These are phyloP conservation scores for Hypotaenidia philippensis DNA, from an alignment of 2,797 vertebrate genomes.

Conservation along the genomic window DNA sequence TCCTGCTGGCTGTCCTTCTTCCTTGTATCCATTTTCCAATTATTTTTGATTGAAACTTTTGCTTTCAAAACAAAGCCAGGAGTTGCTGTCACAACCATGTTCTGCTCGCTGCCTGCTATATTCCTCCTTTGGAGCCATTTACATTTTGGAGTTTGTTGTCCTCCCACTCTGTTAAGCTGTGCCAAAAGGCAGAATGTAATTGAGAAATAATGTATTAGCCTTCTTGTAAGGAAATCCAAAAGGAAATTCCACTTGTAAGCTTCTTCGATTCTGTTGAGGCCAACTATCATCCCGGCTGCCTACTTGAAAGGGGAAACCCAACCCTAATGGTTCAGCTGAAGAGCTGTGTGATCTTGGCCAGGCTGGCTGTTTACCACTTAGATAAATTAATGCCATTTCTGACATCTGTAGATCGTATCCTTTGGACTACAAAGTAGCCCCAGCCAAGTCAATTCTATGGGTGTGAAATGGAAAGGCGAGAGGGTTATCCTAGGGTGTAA, in stretches of 20 bases:
- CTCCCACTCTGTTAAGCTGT: not conserved
- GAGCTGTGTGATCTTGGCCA: not conserved
- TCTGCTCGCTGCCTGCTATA: not conserved
- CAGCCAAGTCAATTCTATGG: not conserved
- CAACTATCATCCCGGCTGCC: not conserved
- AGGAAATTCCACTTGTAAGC: conserved; percentile 16
- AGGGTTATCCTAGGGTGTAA: not conserved
- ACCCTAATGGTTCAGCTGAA: not conserved
- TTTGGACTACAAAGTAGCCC: not conserved
- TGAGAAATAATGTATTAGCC: not conserved
- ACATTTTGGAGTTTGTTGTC: not conserved
- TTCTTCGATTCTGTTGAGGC: not conserved
- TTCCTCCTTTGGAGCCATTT: not conserved
- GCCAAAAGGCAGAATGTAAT: not conserved
- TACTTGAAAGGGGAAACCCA: not conserved
- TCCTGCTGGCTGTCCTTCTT: not conserved
- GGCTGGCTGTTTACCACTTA: not conserved
- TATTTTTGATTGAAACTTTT: not conserved
- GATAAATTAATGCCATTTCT: not conserved
- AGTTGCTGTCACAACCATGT: not conserved
- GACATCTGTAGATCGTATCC: not conserved
- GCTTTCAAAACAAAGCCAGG: not conserved
- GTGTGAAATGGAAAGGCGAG: not conserved
- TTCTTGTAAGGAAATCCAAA: conserved; percentile 11
- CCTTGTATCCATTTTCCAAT: not conserved